phyloP scores from a whole-genome alignment of 1,140 invertebrate genomes.

The Ylistrum balloti region DNA sequence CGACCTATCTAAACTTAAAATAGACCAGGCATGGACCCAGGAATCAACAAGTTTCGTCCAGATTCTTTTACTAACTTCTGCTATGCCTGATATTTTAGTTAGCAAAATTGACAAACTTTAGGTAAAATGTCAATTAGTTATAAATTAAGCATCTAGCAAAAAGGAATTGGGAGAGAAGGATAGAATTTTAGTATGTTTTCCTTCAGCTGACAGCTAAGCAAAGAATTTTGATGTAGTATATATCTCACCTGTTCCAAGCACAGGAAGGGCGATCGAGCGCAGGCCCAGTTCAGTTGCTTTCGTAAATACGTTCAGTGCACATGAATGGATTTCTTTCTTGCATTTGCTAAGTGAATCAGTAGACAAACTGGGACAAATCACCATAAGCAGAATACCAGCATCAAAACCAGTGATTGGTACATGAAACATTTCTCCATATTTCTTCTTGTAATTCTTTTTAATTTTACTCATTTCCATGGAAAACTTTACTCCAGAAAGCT shows the following conservation, averaged over 20 bases:
- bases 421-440: conserved; percentile 43
- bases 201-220: too few species aligned
- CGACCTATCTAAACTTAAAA: too few species aligned
- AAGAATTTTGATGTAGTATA: neutral
- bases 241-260: conserved; percentile 53
- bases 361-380: conserved; percentile 18
- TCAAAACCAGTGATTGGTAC: conserved; percentile 37
- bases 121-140: too few species aligned
- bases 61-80: too few species aligned
- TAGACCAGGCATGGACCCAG: too few species aligned
- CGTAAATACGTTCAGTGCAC: conserved; percentile 45
- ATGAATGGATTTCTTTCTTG: neutral
- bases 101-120: too few species aligned
- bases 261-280: conserved; percentile 49
- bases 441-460: neutral
- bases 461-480: neutral
- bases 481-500: neutral
- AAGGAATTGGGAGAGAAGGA: too few species aligned
- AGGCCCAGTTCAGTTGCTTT: conserved; percentile 8
- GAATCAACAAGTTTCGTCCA: too few species aligned
- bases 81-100: too few species aligned
- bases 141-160: too few species aligned
- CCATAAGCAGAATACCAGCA: conserved; percentile 37
- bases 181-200: too few species aligned
- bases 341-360: neutral